These are phyloP conservation scores for Euphysa ruthae DNA, from an alignment of 30 jellyfish, hydroid and myxozoan genomes.

Conservation along the genomic window DNA sequence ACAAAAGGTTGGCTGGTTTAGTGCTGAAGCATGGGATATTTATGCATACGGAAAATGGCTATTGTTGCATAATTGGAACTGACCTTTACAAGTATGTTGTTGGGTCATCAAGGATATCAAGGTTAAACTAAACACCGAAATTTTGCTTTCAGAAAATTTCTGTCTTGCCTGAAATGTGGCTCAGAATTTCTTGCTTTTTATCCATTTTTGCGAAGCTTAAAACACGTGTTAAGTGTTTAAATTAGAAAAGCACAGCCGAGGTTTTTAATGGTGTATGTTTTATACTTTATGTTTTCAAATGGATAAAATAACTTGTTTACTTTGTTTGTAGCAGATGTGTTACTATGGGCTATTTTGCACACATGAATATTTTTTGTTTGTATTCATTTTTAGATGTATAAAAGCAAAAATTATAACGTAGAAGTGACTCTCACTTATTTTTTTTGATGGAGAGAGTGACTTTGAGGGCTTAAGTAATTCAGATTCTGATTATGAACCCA, in stretches of 20 bases:
- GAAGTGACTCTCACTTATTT: neutral
- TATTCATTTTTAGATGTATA: neutral
- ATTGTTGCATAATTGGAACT: too few species aligned
- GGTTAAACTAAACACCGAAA: too few species aligned
- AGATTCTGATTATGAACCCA: too few species aligned
- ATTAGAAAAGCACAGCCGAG: neutral
- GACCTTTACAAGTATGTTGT: too few species aligned
- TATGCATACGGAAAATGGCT: too few species aligned
- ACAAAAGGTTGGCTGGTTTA: too few species aligned
- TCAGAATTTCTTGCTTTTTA: too few species aligned
- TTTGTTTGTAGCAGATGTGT: neutral
- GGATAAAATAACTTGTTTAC: neutral
- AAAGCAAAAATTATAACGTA: neutral
- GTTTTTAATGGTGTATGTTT: neutral
- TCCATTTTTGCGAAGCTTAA: neutral
- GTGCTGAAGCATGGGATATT: too few species aligned
- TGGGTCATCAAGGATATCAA: too few species aligned
- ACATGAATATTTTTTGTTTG: neutral
- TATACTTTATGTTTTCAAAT: neutral
- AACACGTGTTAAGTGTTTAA: neutral
- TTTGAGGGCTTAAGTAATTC: neutral
- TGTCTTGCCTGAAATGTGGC: neutral
- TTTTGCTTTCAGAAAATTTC: neutral
- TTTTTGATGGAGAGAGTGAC: conserved; percentile 2
- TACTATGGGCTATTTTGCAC: neutral